Percentiles rank a stretch among this genome's conserved stretches.
Evolutionary conservation across 2,113 vertebrate genomes (phyloP).

Genomic region (Pterophyllum scalare): DNA sequence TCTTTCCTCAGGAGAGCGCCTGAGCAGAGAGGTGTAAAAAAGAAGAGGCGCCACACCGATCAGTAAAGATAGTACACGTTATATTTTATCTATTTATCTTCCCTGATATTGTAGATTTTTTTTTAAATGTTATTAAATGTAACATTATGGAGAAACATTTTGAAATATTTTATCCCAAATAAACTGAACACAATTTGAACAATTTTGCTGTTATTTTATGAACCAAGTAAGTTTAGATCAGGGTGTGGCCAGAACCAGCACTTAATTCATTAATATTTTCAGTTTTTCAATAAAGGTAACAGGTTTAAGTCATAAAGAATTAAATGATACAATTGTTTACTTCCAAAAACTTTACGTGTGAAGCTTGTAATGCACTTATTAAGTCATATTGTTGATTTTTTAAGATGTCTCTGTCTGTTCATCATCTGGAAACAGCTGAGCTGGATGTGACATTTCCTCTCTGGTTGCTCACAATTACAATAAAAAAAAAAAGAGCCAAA

Average conservation of each 20-base stretch:
- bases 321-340: not conserved
- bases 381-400: not conserved
- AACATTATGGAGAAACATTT: not conserved
- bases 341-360: not conserved
- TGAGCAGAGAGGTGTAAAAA: not conserved
- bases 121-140: not conserved
- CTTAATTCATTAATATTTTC: not conserved
- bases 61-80: fast-evolving
- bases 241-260: not conserved
- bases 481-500: not conserved
- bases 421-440: not conserved
- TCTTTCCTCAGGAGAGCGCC: not conserved
- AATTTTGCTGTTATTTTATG: not conserved
- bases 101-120: not conserved
- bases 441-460: not conserved
- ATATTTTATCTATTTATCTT: not conserved
- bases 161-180: not conserved
- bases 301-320: not conserved
- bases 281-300: not conserved
- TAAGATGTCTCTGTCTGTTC: not conserved
- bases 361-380: no score
- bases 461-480: not conserved
- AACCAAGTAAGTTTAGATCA: not conserved
- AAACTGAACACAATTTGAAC: not conserved
- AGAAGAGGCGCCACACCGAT: slow-evolving; percentile 33